Evolutionary conservation across 92 coral and sea anemone genomes (phyloP), one percentile per base, ranked within the genome.

Genomic region (Heliopora coerulea): DNA sequence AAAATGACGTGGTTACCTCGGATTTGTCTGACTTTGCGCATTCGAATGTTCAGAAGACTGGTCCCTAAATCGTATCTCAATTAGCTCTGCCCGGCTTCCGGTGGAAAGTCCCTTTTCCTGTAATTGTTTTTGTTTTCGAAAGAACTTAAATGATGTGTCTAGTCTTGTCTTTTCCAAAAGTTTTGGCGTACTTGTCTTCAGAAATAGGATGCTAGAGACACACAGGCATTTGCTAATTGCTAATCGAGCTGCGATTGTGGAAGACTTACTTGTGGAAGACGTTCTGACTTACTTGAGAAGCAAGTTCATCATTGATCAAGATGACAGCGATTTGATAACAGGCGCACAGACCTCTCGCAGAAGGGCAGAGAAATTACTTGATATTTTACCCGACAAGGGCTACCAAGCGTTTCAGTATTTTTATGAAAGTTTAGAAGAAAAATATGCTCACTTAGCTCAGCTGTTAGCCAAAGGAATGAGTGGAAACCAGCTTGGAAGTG

Each of bases 201-300:
- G 48, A 66, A 44, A 35, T 1, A 29, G 27, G 66, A 90, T 93
- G 98, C 83, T 89, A 1, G 98, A 93, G 79, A 79, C 84, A 30
- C 98, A 93, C 73, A 86, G 96, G 41, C 89, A 90, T 60, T 80
- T 93, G 44, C 83, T 93, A 49, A 63, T 90, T 14, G 89, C 82
- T 67, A 80, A 79, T 59, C 81, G 98, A 42, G 58, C 57, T 26
- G 83, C 68, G 48, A 72, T 93, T 20, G 89, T 86, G 7, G 66
- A 87, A 26, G 98, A 93, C 80, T 73, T 93, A 40, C 86, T 93
- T 0, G 98, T 93, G 0, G 96, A 93, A 49, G 98, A 93, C 78
- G 93, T 93, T 0, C 49, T 93, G 1, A 79, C 68, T 15, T 86
- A 73, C 60, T 78, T 93, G 39, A 88, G 76, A 69, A 93, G 98